These are phyloP conservation scores for Thecocarcelia acutangulata DNA, from an alignment of 2,888 invertebrate species.

Conservation along the genomic window DNA sequence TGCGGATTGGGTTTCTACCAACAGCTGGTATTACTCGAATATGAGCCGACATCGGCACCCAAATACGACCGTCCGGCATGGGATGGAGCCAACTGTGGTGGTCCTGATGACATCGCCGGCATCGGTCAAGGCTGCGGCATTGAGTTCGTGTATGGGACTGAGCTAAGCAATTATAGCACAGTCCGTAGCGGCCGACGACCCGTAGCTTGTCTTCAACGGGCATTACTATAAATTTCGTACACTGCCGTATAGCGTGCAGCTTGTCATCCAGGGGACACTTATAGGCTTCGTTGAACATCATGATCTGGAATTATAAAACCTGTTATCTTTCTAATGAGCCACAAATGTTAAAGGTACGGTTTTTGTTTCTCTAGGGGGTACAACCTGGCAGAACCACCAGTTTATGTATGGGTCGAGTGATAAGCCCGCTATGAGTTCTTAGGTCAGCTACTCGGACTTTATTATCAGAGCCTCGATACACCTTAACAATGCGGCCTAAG, in stretches of 20 bases:
- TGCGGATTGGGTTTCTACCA: too few species aligned
- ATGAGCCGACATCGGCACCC: neutral
- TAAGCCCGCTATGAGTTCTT: neutral
- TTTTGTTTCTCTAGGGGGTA: neutral
- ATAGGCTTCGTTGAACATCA: neutral
- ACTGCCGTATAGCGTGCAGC: neutral
- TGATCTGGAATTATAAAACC: too few species aligned
- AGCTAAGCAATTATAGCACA: neutral
- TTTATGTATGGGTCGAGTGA: neutral
- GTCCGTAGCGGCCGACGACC: neutral
- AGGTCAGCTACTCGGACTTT: neutral
- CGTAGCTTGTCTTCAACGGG: neutral
- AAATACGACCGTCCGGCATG: neutral
- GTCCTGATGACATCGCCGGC: neutral
- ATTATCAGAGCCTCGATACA: neutral
- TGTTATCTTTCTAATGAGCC: too few species aligned
- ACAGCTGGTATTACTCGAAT: too few species aligned
- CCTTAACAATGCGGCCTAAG: neutral
- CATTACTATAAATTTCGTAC: neutral
- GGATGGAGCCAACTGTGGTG: neutral
- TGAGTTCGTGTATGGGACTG: neutral
- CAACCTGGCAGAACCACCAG: neutral
- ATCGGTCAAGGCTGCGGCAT: neutral
- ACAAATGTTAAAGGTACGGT: neutral
- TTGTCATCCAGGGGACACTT: neutral